Percentiles rank a stretch among this genome's conserved stretches.
Evolutionary conservation across 2,888 invertebrate genomes (phyloP).

Genomic region (Lochmaea crataegi): DNA sequence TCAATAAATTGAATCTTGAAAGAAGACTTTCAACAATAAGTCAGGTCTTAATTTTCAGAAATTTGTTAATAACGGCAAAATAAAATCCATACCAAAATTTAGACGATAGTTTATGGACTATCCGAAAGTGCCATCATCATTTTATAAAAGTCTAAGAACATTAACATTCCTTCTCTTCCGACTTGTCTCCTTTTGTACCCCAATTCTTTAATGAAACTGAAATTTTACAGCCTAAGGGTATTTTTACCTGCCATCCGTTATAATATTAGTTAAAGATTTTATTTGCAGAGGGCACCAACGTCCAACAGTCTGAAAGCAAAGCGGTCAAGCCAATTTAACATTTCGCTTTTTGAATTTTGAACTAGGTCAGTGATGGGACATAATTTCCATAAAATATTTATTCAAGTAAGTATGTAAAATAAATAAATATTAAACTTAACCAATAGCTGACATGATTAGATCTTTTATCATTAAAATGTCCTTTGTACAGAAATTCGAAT

Average conservation of each 20-base stretch:
- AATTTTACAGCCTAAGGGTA: constrained; percentile 19
- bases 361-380: neutral
- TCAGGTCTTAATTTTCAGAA: neutral
- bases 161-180: constrained; percentile 27
- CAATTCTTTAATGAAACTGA: constrained; percentile 30
- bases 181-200: constrained; percentile 11
- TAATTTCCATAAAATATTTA: too few relatives aligned
- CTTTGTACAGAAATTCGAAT: too few relatives aligned
- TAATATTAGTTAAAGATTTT: constrained; percentile 12
- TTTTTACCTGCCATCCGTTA: constrained; percentile 31
- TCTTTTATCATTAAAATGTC: too few relatives aligned
- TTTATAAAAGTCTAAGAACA: constrained; percentile 24
- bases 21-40: neutral
- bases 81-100: constrained; percentile 18
- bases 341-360: neutral
- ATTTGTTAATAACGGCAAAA: neutral
- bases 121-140: constrained; percentile 16
- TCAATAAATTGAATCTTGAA: too few relatives aligned
- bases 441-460: too few relatives aligned
- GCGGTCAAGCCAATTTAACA: neutral
- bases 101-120: constrained; percentile 20
- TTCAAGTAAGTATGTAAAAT: too few relatives aligned
- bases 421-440: too few relatives aligned
- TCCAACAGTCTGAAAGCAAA: neutral
- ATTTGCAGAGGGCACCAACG: constrained; percentile 23